Evolutionary conservation across 2,797 vertebrate genomes (phyloP), one percentile per base, ranked within the genome.

Genomic region (Oreonectes daqikongensis): DNA sequence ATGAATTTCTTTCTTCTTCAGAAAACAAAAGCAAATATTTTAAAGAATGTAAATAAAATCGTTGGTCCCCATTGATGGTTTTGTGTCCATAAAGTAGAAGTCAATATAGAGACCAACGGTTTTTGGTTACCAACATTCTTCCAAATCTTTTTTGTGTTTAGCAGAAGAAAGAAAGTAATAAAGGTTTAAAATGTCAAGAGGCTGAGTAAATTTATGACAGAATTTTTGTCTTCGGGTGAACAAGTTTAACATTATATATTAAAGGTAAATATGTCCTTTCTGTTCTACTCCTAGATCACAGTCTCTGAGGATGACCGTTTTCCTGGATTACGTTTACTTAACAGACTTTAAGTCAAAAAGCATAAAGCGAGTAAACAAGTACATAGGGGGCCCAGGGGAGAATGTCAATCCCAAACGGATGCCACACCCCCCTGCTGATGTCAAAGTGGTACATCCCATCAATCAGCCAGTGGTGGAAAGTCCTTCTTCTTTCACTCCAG

Each of bases 321-420:
- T 96, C 83, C 88, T 88, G 85, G 93, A 95, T 32, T 75, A 89
- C 15, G 75, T 98, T 2, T 98, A 94, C 87, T 94, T 95, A 86
- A 94, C 92, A 26, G 92, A 95, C 18, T 79, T 85, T 32, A 90
- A 85, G 61, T 92, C 90, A 5, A 87, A 84, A 52, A 85, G 86
- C 2, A 93, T 98, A 82, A 94, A 90, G 85, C 90, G 88, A 89
- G 86, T 94, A 15, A 90, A 93, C 86, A 99, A 96, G 85, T 91
- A 93, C 72, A 92, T 90, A 0, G 95, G 95, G 28, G 92, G 93
- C 28, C 76, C 89, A 20, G 48, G 87, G 1, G 86, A 90, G 40
- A 89, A 86, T 44, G 91, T 98, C 40, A 94, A 87, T 79, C 73
- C 89, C 20, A 90, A 89, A 50, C 79, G 81, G 35, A 87, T 93